phyloP scores from a whole-genome alignment of 2,888 invertebrate genomes.

The Toxonevra muliebris region DNA sequence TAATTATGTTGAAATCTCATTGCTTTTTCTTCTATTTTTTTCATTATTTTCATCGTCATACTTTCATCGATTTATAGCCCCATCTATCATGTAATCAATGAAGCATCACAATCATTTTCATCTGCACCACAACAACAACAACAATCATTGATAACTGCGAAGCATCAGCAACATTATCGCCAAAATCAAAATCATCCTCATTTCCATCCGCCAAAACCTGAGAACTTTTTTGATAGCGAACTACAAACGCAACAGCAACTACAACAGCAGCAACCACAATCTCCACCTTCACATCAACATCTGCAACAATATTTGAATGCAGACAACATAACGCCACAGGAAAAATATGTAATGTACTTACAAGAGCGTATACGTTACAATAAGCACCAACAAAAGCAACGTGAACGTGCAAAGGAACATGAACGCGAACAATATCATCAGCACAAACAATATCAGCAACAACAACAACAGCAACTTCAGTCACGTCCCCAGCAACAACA shows the following conservation, averaged over 20 bases:
- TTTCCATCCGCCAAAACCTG: slow-evolving; percentile 40
- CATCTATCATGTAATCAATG: slow-evolving; percentile 47
- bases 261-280: slow-evolving; percentile 42
- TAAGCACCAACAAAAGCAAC: slow-evolving; percentile 44
- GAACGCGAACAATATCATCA: slow-evolving; percentile 39
- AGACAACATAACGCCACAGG: slow-evolving; percentile 59
- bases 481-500: slow-evolving; percentile 33
- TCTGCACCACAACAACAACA: slow-evolving; percentile 20
- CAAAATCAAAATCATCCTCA: slow-evolving; percentile 35
- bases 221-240: slow-evolving; percentile 40
- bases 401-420: slow-evolving; percentile 40
- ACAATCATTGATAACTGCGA: neutral
- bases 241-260: slow-evolving; percentile 30
- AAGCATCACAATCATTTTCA: slow-evolving; percentile 31
- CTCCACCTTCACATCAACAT: slow-evolving; percentile 30
- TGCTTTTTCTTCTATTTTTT: slow-evolving; percentile 12
- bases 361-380: slow-evolving; percentile 58
- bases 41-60: neutral
- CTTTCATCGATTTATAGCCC: slow-evolving; percentile 38
- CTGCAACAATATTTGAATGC: slow-evolving; percentile 43
- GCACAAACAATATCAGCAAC: slow-evolving; percentile 35
- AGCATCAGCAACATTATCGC: slow-evolving; percentile 44
- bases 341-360: slow-evolving; percentile 62
- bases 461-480: slow-evolving; percentile 30
- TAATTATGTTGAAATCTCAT: slow-evolving; percentile 6